phyloP scores from a whole-genome alignment of 2,797 vertebrate genomes.

The Oophaga sylvatica region DNA sequence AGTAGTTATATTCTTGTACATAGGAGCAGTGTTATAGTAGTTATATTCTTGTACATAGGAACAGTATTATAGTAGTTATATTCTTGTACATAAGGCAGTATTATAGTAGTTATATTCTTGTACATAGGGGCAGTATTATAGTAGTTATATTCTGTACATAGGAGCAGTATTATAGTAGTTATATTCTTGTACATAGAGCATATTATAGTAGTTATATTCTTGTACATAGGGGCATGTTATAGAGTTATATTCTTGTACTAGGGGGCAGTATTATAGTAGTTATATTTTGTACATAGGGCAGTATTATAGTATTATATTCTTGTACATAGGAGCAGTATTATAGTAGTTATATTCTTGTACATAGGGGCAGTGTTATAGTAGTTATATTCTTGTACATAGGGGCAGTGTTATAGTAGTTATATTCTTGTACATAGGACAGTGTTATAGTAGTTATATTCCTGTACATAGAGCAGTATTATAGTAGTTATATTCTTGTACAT shows the following conservation, averaged over 20 bases:
- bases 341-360: slow-evolving; percentile 11
- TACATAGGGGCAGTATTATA: neutral
- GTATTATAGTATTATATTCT: slow-evolving; percentile 16
- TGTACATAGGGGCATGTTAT: neutral
- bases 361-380: neutral
- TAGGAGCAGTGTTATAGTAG: too few relatives aligned
- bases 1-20: too few relatives aligned
- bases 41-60: slow-evolving; percentile 9
- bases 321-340: too few relatives aligned
- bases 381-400: too few relatives aligned
- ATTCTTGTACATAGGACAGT: neutral
- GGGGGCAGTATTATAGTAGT: slow-evolving; percentile 12
- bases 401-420: slow-evolving; percentile 6
- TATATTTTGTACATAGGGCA: slow-evolving; percentile 7
- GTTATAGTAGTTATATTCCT: slow-evolving; percentile 7
- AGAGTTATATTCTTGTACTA: too few relatives aligned
- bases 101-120: slow-evolving; percentile 14
- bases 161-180: neutral
- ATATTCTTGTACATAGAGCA: too few relatives aligned
- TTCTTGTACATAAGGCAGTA: too few relatives aligned
- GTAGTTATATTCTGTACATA: slow-evolving; percentile 14
- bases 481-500: slow-evolving; percentile 6
- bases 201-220: slow-evolving; percentile 13
- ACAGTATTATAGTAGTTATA: slow-evolving; percentile 4
- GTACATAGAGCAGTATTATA: neutral